Percentiles rank a stretch among this genome's conserved stretches.
These are phyloP conservation scores for Danionella dracula DNA, from an alignment of 2,797 vertebrate genomes.

Conservation along the genomic window DNA sequence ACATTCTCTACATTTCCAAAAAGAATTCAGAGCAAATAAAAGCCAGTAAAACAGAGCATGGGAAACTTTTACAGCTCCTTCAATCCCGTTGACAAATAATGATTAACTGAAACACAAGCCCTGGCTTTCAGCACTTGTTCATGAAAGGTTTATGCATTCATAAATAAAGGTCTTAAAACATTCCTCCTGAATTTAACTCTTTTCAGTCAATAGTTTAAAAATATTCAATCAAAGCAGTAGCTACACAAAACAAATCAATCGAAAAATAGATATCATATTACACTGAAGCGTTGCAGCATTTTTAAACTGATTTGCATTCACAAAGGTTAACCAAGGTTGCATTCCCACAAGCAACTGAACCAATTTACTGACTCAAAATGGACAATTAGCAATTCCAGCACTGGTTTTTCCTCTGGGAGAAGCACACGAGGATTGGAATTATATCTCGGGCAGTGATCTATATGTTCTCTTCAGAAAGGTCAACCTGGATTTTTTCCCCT, in stretches of 20 bases:
- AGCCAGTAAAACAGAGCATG: background rate
- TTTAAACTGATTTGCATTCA: background rate
- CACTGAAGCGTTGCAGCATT: no score
- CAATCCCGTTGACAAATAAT: constrained; percentile 1
- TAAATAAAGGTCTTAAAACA: background rate
- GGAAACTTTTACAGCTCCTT: background rate
- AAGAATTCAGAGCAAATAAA: background rate
- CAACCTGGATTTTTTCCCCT: constrained; percentile 15
- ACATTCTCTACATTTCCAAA: background rate
- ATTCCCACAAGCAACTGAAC: background rate
- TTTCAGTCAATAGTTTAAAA: background rate
- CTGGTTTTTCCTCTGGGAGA: background rate
- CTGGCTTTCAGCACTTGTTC: background rate
- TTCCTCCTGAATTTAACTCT: background rate
- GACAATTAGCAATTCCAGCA: constrained; percentile 20
- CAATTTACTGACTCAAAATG: background rate
- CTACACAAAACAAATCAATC: no score
- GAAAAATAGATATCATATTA: no score
- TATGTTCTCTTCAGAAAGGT: constrained; percentile 20
- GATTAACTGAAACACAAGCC: background rate
- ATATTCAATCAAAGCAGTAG: no score
- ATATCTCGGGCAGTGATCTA: constrained; percentile 13
- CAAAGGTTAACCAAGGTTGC: background rate
- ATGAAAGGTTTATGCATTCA: background rate
- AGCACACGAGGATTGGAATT: background rate